A percentile compares a stretch with the other conserved stretches of the same genome.
phyloP scores from a whole-genome alignment of 2,888 invertebrate species.

The Meteorus colon region DNA sequence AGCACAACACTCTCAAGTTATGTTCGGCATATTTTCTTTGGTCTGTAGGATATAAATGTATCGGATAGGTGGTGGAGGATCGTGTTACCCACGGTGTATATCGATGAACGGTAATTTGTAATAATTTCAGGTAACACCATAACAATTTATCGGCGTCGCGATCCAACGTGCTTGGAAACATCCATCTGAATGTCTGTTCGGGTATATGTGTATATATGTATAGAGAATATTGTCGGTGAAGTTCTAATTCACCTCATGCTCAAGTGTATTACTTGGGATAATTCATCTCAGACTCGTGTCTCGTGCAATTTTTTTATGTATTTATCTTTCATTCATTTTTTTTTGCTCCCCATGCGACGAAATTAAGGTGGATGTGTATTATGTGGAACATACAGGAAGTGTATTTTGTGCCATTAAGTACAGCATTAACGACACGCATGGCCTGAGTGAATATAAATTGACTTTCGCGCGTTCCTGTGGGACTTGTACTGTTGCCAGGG shows the following conservation, averaged over 20 bases:
- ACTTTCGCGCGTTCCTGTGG: conserved; percentile 22
- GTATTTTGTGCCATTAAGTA: neutral
- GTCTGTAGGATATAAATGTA: conserved; percentile 26
- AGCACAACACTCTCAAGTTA: conserved; percentile 26
- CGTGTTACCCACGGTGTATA: conserved; percentile 38
- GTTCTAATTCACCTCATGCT: neutral
- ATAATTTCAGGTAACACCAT: conserved; percentile 44
- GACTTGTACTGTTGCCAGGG: conserved; percentile 29
- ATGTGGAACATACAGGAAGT: neutral
- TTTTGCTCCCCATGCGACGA: neutral
- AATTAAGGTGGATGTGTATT: neutral
- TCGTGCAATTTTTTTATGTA: neutral
- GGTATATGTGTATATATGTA: neutral
- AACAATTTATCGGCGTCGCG: conserved; percentile 23
- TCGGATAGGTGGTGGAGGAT: conserved; percentile 15
- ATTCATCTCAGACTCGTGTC: neutral
- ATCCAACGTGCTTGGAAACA: neutral
- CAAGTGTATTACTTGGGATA: neutral
- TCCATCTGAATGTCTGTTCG: conserved; percentile 15
- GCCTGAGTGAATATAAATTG: conserved; percentile 21
- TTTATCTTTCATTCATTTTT: neutral
- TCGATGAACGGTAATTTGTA: conserved; percentile 47
- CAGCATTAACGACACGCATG: conserved; percentile 30
- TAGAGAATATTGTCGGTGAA: neutral
- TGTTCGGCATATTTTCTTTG: conserved; percentile 42